These are phyloP conservation scores for Metopolophium dirhodum DNA, from an alignment of 1,140 invertebrate species.

Conservation along the genomic window DNA sequence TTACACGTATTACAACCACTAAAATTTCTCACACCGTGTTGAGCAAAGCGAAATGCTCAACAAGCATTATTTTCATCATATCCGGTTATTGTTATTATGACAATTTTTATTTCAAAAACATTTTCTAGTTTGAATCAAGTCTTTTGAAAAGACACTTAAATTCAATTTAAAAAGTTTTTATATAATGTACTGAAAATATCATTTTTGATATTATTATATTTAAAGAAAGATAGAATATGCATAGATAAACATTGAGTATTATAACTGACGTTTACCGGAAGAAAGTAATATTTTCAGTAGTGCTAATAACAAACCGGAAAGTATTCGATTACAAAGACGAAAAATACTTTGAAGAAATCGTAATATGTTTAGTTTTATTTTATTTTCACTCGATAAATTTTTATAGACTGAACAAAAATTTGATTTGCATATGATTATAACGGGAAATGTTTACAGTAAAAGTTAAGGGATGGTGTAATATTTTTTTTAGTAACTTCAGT, in stretches of 20 bases:
- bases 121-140: neutral
- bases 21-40: no score
- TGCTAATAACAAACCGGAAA: conserved; percentile 21
- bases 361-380: neutral
- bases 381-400: neutral
- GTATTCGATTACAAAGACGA: neutral
- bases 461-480: neutral
- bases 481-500: neutral
- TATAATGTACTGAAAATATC: neutral
- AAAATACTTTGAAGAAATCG: neutral
- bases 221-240: neutral
- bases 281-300: neutral
- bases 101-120: neutral
- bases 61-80: no score
- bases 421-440: conserved; percentile 8
- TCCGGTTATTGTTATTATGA: no score
- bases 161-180: neutral
- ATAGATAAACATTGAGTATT: neutral
- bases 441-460: neutral
- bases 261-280: neutral
- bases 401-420: neutral
- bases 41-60: no score
- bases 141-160: neutral
- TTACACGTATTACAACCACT: no score
- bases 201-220: neutral